Evolutionary conservation across 1,140 invertebrate genomes (phyloP).

Genomic region (Ceratoteleas bidentatus): DNA sequence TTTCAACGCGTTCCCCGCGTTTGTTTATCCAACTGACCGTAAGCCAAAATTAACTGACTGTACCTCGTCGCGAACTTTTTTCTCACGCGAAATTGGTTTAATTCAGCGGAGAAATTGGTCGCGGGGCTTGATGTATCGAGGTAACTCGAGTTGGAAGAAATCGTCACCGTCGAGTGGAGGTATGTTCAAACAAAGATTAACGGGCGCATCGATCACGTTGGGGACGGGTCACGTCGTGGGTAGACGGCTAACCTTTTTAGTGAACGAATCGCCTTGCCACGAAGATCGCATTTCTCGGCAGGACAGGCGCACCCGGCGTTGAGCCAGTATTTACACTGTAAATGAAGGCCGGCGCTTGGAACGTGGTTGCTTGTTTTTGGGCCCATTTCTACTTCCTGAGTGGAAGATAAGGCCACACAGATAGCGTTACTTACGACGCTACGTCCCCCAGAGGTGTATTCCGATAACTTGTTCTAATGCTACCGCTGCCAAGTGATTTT

Average conservation of each 20-base stretch:
- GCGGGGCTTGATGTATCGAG: slow-evolving; percentile 54
- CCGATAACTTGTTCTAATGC: slow-evolving; percentile 40
- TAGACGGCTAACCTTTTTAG: slow-evolving; percentile 63
- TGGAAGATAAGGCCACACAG: slow-evolving; percentile 47
- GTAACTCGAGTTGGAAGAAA: slow-evolving; percentile 50
- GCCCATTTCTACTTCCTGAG: slow-evolving; percentile 54
- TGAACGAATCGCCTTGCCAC: slow-evolving; percentile 62
- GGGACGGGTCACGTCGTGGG: slow-evolving; percentile 58
- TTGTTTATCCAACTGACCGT: slow-evolving; percentile 51
- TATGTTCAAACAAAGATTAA: slow-evolving; percentile 65
- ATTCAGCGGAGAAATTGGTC: slow-evolving; percentile 55
- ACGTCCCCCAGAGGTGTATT: slow-evolving; percentile 18
- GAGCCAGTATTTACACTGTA: slow-evolving; percentile 59
- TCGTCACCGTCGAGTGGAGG: slow-evolving; percentile 47
- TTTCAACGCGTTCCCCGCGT: slow-evolving; percentile 27
- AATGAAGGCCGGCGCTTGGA: slow-evolving; percentile 51
- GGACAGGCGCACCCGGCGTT: slow-evolving; percentile 58
- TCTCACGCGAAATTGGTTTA: slow-evolving; percentile 47
- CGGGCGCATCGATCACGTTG: slow-evolving; percentile 61
- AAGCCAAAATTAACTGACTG: slow-evolving; percentile 23
- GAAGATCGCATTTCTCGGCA: slow-evolving; percentile 64
- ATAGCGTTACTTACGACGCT: slow-evolving; percentile 39
- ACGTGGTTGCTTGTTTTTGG: slow-evolving; percentile 58
- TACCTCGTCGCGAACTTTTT: slow-evolving; percentile 24
- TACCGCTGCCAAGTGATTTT: slow-evolving; percentile 32